These are phyloP conservation scores for Pollicipes pollicipes DNA, from an alignment of 1,140 invertebrate species.

Conservation along the genomic window DNA sequence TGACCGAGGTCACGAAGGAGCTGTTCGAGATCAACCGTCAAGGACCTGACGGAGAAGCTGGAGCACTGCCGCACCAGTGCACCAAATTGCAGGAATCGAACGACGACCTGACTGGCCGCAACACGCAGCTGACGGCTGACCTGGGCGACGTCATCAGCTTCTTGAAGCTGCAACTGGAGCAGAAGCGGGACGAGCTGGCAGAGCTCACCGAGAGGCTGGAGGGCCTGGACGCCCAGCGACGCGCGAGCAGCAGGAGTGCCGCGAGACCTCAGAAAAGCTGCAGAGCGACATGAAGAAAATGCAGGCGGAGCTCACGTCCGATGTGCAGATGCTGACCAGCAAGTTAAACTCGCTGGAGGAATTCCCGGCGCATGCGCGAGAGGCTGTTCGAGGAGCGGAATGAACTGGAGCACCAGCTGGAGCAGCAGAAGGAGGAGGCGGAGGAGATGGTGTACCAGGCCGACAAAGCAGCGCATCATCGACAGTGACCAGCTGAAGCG, in stretches of 20 bases:
- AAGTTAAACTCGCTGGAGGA: neutral
- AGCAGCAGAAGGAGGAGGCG: neutral
- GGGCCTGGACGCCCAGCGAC: slow-evolving; percentile 13
- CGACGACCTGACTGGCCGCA: neutral
- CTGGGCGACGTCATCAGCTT: slow-evolving; percentile 2
- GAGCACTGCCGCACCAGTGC: neutral
- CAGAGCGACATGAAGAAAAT: neutral
- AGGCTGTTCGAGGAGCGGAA: neutral
- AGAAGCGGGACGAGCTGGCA: slow-evolving; percentile 49
- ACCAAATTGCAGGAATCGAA: neutral
- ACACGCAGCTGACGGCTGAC: neutral
- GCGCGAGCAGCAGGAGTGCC: neutral
- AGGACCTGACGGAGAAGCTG: neutral
- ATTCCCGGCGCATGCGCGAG: neutral
- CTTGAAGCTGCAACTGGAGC: slow-evolving; percentile 51
- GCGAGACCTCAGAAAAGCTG: neutral
- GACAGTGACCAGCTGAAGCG: neutral
- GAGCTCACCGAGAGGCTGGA: slow-evolving; percentile 15
- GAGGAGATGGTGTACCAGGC: neutral
- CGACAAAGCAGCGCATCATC: neutral
- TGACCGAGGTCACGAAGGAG: neutral
- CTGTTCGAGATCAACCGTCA: neutral
- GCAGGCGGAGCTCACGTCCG: neutral
- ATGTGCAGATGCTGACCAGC: neutral
- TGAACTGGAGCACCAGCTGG: neutral